phyloP scores from a whole-genome alignment of 2,113 vertebrate genomes.

The Mormoops blainvillei region DNA sequence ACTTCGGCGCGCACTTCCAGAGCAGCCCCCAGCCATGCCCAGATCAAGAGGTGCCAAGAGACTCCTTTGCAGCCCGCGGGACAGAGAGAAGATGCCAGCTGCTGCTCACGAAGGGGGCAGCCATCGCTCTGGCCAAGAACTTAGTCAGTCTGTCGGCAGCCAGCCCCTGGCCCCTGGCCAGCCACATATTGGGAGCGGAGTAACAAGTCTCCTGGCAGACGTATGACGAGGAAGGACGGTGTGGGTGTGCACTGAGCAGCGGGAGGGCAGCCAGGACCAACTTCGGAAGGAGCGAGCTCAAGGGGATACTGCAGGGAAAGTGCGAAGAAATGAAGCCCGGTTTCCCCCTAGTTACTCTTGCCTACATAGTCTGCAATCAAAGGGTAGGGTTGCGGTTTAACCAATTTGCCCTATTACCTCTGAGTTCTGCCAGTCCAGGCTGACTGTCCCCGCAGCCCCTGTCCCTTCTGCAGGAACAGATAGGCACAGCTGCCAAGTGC shows the following conservation, averaged over 20 bases:
- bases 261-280: not conserved
- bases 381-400: not conserved
- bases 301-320: not conserved
- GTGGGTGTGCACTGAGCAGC: not conserved
- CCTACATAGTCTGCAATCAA: not conserved
- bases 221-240: not conserved
- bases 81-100: not conserved
- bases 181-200: not conserved
- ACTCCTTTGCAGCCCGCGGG: fast-evolving
- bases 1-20: not conserved
- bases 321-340: not conserved
- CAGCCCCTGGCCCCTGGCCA: conserved; percentile 22
- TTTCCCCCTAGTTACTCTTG: not conserved
- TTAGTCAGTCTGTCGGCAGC: not conserved
- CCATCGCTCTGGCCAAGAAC: not conserved
- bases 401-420: not conserved
- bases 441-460: not conserved
- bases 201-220: not conserved
- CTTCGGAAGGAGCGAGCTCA: not conserved
- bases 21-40: not conserved
- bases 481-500: not conserved
- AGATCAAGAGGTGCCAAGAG: not conserved
- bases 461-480: not conserved
- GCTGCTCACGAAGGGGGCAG: not conserved
- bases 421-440: not conserved